Percentiles rank a stretch among this genome's conserved stretches.
These are phyloP conservation scores for Lepidurus apus DNA, from an alignment of 1,140 invertebrate genomes.

Conservation along the genomic window DNA sequence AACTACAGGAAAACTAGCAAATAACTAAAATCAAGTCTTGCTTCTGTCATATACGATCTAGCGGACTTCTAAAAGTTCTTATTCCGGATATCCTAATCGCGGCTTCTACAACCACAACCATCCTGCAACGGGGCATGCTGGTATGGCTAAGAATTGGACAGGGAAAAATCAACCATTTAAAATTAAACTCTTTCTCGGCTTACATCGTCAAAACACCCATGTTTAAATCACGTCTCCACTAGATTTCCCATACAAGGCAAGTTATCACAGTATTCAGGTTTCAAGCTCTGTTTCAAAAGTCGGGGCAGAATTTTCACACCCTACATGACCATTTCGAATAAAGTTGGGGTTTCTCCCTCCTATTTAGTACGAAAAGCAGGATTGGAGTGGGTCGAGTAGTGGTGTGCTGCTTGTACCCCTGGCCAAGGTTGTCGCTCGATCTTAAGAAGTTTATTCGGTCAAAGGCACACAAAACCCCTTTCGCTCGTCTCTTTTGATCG, in stretches of 20 bases:
- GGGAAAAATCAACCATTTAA: neutral
- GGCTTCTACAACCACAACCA: neutral
- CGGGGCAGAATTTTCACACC: too few relatives aligned
- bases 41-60: neutral
- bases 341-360: too few relatives aligned
- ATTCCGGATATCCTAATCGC: constrained; percentile 13
- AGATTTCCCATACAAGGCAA: neutral
- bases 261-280: neutral
- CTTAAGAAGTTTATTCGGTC: neutral
- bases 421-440: neutral
- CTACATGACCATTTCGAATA: too few relatives aligned
- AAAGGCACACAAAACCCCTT: neutral
- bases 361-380: too few relatives aligned
- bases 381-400: too few relatives aligned
- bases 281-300: neutral
- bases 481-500: too few relatives aligned
- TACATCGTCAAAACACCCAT: neutral
- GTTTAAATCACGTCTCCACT: neutral
- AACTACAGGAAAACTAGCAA: too few relatives aligned
- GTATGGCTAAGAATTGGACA: neutral
- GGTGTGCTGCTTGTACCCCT: neutral
- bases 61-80: neutral
- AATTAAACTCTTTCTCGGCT: neutral
- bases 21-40: too few relatives aligned
- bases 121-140: neutral